A percentile compares a stretch with the other conserved stretches of the same genome.
Conservation (phyloP, 2,797 vertebrate genomes). For the Pangasius mekongensis region DNA sequence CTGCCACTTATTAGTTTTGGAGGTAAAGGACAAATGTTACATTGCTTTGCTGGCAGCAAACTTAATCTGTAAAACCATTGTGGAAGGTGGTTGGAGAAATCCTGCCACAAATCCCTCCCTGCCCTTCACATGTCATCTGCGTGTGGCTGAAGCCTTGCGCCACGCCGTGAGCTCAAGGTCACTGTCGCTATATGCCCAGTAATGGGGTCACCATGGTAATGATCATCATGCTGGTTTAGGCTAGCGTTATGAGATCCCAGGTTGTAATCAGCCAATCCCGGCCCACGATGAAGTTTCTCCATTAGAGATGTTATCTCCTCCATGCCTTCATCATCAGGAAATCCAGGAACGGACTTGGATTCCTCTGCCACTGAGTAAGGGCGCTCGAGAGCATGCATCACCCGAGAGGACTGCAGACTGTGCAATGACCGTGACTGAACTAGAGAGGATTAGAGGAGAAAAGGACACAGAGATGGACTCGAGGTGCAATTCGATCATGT, state of each 20-base stretch:
- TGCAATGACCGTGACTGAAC: slow-evolving; percentile 80
- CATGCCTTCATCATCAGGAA: slow-evolving; percentile 60
- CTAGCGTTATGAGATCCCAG: slow-evolving; percentile 67
- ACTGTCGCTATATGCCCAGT: slow-evolving; percentile 73
- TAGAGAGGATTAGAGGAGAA: slow-evolving; percentile 64
- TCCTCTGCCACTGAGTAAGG: slow-evolving; percentile 75
- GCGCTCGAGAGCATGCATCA: slow-evolving; percentile 73
- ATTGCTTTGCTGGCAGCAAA: slow-evolving; percentile 17
- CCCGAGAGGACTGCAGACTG: slow-evolving; percentile 75
- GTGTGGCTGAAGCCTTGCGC: slow-evolving; percentile 67
- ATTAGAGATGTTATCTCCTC: slow-evolving; percentile 66
- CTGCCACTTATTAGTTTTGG: slow-evolving; percentile 29
- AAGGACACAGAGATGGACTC: slow-evolving; percentile 16
- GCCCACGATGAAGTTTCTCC: slow-evolving; percentile 64
- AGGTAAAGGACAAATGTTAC: slow-evolving; percentile 23
- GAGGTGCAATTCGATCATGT: slow-evolving; percentile 1
- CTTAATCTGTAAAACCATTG: slow-evolving; percentile 2
- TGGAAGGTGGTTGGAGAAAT: slow-evolving; percentile 25
- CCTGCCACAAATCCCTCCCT: slow-evolving; percentile 28
- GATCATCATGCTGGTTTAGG: slow-evolving; percentile 60
- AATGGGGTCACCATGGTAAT: slow-evolving; percentile 77
- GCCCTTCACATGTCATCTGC: slow-evolving; percentile 77
- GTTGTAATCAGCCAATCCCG: slow-evolving; percentile 56
- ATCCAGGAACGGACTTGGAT: slow-evolving; percentile 70
- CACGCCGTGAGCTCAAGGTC: slow-evolving; percentile 70